Percentiles rank a stretch among this genome's conserved stretches.
phyloP scores from a whole-genome alignment of 2,797 vertebrate species.

The Uromys caudimaculatus region DNA sequence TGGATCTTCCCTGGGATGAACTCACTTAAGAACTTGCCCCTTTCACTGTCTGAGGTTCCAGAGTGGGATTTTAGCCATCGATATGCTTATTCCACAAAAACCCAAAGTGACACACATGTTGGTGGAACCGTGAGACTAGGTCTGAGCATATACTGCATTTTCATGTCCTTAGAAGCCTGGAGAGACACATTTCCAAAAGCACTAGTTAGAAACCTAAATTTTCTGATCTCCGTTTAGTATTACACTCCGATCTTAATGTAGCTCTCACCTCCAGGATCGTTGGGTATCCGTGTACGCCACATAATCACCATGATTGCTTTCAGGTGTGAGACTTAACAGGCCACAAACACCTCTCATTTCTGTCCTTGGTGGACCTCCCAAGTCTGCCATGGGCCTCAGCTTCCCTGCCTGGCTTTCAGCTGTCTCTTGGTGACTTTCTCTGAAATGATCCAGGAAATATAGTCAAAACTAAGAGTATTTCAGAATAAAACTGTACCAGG shows the following conservation, averaged over 20 bases:
- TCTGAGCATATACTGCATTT: not conserved
- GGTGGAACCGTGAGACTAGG: no score
- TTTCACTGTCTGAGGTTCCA: not conserved
- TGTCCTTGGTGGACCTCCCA: not conserved
- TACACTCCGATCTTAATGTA: not conserved
- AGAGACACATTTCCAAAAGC: not conserved
- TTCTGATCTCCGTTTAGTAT: not conserved
- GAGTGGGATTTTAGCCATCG: not conserved
- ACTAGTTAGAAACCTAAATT: conserved; percentile 23
- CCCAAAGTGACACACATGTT: not conserved
- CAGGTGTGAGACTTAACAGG: not conserved
- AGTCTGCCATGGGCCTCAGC: not conserved
- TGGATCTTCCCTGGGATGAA: not conserved
- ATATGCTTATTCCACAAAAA: not conserved
- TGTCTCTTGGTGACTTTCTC: not conserved
- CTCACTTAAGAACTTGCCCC: not conserved
- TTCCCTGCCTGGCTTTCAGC: not conserved
- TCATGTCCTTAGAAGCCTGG: not conserved
- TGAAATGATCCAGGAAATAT: not conserved
- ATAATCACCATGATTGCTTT: not conserved
- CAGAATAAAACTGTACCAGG: not conserved
- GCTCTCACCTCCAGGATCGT: not conserved
- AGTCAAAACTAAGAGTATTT: not conserved
- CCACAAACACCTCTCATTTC: not conserved
- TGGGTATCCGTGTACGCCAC: not conserved